phyloP scores from a whole-genome alignment of 2,113 vertebrate species.

The Dermatemys mawii region DNA sequence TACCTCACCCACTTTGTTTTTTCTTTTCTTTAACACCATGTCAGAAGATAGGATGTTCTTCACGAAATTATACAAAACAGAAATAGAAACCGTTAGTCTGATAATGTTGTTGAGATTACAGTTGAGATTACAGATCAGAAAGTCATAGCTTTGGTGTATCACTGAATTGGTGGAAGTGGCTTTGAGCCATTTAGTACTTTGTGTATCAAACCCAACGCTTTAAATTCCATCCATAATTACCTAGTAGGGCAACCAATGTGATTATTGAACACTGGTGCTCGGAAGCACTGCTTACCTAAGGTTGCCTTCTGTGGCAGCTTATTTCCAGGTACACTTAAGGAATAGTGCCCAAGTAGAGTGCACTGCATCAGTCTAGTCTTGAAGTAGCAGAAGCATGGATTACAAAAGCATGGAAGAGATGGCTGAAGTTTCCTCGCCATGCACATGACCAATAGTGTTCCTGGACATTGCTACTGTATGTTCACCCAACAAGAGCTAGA shows the following conservation, averaged over 20 bases:
- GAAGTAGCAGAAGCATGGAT: neutral
- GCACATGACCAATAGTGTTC: neutral
- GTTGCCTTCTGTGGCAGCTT: neutral
- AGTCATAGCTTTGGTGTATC: neutral
- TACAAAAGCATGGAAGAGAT: fast-evolving
- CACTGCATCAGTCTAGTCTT: neutral
- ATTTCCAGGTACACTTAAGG: neutral
- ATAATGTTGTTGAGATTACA: neutral
- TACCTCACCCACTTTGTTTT: too few relatives aligned
- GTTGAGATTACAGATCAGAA: neutral
- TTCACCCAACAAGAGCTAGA: neutral
- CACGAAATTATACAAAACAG: neutral
- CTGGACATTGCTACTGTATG: neutral
- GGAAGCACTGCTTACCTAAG: neutral
- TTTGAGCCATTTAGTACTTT: neutral
- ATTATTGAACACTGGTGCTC: neutral
- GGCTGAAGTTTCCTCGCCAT: neutral
- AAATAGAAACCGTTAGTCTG: neutral
- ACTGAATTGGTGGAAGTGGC: neutral
- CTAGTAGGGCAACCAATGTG: neutral
- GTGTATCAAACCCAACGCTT: neutral
- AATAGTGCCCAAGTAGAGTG: neutral
- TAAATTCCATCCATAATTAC: neutral
- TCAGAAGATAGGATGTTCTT: constrained; percentile 40
- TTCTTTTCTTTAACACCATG: neutral